Evolutionary conservation across 2,797 vertebrate genomes (phyloP).

Genomic region (Spinibarbus caldwelli): DNA sequence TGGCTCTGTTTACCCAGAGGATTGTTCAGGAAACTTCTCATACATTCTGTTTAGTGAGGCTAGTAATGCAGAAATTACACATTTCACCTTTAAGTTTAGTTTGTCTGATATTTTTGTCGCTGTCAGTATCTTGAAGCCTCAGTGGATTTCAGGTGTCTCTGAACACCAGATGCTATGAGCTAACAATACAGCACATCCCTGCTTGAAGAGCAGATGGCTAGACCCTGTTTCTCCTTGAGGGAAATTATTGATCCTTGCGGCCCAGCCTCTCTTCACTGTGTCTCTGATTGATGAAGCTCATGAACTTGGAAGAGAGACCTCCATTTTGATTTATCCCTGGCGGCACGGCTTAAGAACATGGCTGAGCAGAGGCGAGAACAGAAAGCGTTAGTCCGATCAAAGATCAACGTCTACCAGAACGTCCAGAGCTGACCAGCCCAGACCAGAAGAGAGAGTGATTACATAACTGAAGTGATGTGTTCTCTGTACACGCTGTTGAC

Average conservation of each 20-base stretch:
- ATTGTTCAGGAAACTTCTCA: background rate
- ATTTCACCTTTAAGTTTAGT: background rate
- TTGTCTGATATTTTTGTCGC: background rate
- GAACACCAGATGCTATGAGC: conserved; percentile 13
- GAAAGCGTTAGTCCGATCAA: conserved; percentile 16
- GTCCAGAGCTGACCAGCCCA: conserved; percentile 4
- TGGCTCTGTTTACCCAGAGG: background rate
- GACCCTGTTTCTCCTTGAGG: conserved; percentile 28
- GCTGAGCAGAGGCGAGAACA: conserved; percentile 44
- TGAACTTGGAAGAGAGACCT: conserved; percentile 48
- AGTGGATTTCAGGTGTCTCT: conserved; percentile 26
- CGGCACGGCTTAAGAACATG: conserved; percentile 43
- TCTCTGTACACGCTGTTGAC: background rate
- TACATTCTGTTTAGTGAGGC: background rate
- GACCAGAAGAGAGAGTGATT: conserved; percentile 6
- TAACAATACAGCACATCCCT: conserved; percentile 11
- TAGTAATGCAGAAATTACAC: background rate
- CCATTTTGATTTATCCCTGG: conserved; percentile 52
- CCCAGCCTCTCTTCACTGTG: conserved; percentile 22
- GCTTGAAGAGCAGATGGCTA: conserved; percentile 36
- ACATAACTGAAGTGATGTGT: conserved; percentile 8
- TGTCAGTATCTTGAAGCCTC: conserved; percentile 15
- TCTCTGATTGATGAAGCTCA: conserved; percentile 42
- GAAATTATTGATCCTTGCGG: conserved; percentile 45
- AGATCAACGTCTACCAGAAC: conserved; percentile 21